Base-by-base conservation (phyloP, 2,797 vertebrate species). In the Triplophysa yarkandensis region DNA sequence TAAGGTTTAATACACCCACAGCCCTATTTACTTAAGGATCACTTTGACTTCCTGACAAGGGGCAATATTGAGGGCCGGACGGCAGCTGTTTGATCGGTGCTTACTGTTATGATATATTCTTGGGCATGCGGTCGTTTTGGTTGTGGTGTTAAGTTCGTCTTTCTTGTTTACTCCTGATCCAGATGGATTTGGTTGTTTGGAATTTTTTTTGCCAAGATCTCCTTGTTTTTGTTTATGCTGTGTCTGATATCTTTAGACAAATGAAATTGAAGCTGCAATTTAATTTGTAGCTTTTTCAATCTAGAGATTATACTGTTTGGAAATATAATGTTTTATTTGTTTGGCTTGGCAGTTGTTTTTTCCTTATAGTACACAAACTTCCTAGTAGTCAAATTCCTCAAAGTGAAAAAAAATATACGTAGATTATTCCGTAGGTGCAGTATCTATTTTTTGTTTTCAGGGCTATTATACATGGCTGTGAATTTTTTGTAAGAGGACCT, bases 31-130 rank as follows among this genome's bases (percentile, higher is more conserved):
- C 48, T 65, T 54, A 43, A 55, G 48, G 50, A 50, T 71, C 58
- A 62, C 58, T 74, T 74, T 57, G 62, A 46, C 57, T 34, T 43
- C 34, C 25, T 66, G 62, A 19, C 36, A 27, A 16, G 30, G 36
- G 50, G 71, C 50, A 66, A 32, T 5, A 19, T 23, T 65, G 23
- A 27, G 39, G 63, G 50, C 27, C 39, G 9, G 25, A 73, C 48
- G 46, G 25, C 8, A 13, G 17, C 61, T 65, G 60, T 43, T 25
- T 19, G 36, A 44, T 30, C 48, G 17, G 58, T 41, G 46, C 23
- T 43, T 11, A 23, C 30, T 74, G 27, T 57, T 61, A 61, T 61
- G 30, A 63, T 28, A 16, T 16, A 52, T 72, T 54, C 44, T 23
- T 43, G 58, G 70, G 62, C 62, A 57, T n/a, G 21, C 68, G 44